phyloP scores from a whole-genome alignment of 2,113 vertebrate species.

The Chionomys nivalis region DNA sequence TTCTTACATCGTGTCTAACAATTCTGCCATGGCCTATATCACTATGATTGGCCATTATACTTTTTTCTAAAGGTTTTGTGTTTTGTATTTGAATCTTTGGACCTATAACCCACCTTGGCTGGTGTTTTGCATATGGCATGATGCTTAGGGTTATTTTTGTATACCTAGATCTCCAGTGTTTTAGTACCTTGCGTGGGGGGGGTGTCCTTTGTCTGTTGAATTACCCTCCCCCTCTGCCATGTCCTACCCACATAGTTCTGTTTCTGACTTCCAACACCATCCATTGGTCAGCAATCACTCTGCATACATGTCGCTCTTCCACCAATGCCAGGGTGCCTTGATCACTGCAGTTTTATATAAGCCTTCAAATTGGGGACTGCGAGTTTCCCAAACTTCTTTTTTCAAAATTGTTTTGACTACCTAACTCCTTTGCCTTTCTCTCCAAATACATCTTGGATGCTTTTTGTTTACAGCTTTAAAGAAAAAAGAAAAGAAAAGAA shows the following conservation, averaged over 20 bases:
- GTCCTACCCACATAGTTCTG: not conserved
- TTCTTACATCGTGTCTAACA: conserved; percentile 21
- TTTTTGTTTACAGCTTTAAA: not conserved
- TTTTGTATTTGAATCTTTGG: not conserved
- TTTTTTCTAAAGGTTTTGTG: conserved; percentile 28
- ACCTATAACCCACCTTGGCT: not conserved
- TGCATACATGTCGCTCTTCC: not conserved
- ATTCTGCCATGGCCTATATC: conserved; percentile 21
- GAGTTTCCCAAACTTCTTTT: not conserved
- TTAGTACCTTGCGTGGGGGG: not conserved
- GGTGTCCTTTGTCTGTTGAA: not conserved
- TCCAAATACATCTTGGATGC: conserved; percentile 1
- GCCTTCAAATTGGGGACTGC: not conserved
- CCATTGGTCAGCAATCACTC: not conserved
- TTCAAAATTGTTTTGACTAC: not conserved
- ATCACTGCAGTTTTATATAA: not conserved
- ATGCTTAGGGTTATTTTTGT: not conserved
- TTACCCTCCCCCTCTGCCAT: not conserved
- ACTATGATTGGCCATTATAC: not conserved
- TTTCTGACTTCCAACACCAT: not conserved
- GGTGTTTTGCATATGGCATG: not conserved
- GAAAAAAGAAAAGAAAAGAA: not conserved
- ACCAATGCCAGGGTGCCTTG: not conserved
- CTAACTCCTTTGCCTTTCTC: not conserved
- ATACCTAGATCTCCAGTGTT: not conserved